Conservation (phyloP, 2,113 vertebrate species). For the Sinocyclocheilus maitianheensis region DNA sequence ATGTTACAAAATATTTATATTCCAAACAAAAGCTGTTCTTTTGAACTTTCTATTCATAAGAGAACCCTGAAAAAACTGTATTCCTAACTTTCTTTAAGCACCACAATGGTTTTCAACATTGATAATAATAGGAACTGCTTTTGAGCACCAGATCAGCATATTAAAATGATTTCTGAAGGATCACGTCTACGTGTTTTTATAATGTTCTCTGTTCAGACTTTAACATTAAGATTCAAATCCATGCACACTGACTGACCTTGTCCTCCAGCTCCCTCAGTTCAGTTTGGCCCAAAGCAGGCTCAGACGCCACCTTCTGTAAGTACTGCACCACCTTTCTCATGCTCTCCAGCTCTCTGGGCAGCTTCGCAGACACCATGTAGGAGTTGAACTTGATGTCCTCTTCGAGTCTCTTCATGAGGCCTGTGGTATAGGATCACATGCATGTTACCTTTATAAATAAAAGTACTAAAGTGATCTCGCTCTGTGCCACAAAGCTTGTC, state of each 20-base stretch:
- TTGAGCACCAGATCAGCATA: too few species aligned
- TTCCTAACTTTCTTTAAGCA: too few species aligned
- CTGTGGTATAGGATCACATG: slow-evolving; percentile 63
- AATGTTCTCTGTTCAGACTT: too few species aligned
- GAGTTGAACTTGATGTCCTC: slow-evolving; percentile 95
- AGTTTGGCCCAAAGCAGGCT: slow-evolving; percentile 90
- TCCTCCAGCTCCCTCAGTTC: slow-evolving; percentile 85
- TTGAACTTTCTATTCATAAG: background rate
- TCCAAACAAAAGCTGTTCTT: background rate
- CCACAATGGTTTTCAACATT: too few species aligned
- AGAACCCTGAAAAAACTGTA: background rate
- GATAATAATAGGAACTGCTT: too few species aligned
- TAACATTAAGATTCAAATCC: background rate
- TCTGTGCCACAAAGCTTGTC: background rate
- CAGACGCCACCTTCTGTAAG: slow-evolving; percentile 86
- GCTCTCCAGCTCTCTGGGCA: slow-evolving; percentile 89
- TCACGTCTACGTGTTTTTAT: too few species aligned
- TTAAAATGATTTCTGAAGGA: background rate
- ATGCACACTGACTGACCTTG: slow-evolving; percentile 74
- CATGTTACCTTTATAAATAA: background rate
- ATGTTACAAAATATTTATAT: background rate
- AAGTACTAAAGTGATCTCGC: background rate
- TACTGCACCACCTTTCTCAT: slow-evolving; percentile 82
- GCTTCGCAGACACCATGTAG: slow-evolving; percentile 91
- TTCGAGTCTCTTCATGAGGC: slow-evolving; percentile 92